Conservation (phyloP, 2,113 vertebrate genomes). For the Gallinago undulata region DNA sequence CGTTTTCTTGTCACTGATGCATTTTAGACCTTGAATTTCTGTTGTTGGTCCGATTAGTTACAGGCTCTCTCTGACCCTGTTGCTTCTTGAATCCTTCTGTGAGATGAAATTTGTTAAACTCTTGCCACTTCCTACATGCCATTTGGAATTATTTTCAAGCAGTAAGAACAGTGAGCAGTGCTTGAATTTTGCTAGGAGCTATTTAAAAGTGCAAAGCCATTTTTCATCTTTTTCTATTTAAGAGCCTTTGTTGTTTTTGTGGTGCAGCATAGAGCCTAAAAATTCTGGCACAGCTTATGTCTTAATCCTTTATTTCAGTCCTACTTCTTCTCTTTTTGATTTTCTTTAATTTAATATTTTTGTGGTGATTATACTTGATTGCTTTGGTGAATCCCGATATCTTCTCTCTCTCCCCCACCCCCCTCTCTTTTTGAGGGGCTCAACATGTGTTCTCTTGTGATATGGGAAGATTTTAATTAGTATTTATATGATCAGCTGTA, state of each 20-base stretch:
- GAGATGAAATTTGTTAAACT: neutral
- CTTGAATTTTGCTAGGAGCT: neutral
- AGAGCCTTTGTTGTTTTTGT: neutral
- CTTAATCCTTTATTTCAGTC: conserved; percentile 37
- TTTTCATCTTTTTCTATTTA: neutral
- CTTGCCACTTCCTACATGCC: neutral
- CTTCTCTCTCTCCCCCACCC: neutral
- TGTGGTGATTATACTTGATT: conserved; percentile 26
- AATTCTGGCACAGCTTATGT: neutral
- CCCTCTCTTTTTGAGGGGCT: neutral
- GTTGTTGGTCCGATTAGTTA: neutral
- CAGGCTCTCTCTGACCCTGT: neutral
- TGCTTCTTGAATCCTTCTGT: neutral
- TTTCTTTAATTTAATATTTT: conserved; percentile 23
- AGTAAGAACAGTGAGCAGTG: neutral
- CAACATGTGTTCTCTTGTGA: conserved; percentile 48
- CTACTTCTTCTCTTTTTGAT: neutral
- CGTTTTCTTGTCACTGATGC: neutral
- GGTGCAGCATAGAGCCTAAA: neutral
- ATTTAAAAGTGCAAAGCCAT: conserved; percentile 5
- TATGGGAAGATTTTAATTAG: conserved; percentile 53
- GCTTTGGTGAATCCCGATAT: conserved; percentile 17
- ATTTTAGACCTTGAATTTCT: neutral
- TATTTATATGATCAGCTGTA: neutral
- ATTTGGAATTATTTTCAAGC: neutral